These are phyloP conservation scores for Philaethria dido DNA, from an alignment of 2,888 invertebrate species.

Conservation along the genomic window DNA sequence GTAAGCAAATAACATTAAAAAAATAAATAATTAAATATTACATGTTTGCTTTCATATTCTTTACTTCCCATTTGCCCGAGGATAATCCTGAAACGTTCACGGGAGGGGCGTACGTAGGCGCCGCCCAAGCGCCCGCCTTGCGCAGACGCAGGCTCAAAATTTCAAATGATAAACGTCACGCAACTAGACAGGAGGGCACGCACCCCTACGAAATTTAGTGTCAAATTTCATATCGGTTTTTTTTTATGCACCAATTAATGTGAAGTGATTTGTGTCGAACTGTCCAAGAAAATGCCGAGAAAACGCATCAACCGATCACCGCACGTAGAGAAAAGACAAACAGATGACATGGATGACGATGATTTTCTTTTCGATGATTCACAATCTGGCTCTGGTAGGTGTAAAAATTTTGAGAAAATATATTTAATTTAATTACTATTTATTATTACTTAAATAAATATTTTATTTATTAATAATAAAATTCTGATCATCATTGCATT, in stretches of 20 bases:
- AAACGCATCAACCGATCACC: slow-evolving; percentile 69
- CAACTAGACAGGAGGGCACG: slow-evolving; percentile 51
- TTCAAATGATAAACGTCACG: slow-evolving; percentile 65
- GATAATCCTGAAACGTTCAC: slow-evolving; percentile 56
- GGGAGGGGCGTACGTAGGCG: slow-evolving; percentile 71
- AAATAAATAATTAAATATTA: not conserved
- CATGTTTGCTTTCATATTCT: slow-evolving; percentile 27
- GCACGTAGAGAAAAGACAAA: slow-evolving; percentile 63
- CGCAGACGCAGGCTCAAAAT: slow-evolving; percentile 66
- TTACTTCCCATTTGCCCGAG: slow-evolving; percentile 51
- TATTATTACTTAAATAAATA: too few relatives aligned
- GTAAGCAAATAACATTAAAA: not conserved
- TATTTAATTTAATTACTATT: not conserved
- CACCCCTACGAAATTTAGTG: slow-evolving; percentile 43
- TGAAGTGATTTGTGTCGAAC: slow-evolving; percentile 45
- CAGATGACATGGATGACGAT: slow-evolving; percentile 72
- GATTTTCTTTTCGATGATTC: slow-evolving; percentile 78
- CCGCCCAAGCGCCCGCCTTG: slow-evolving; percentile 79
- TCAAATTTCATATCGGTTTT: slow-evolving; percentile 21
- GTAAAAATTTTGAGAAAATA: not conserved
- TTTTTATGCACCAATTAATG: slow-evolving; percentile 49
- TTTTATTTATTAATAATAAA: too few relatives aligned
- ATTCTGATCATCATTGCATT: too few relatives aligned
- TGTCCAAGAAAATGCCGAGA: slow-evolving; percentile 63
- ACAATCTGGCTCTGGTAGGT: slow-evolving; percentile 72